Conservation (phyloP, 2,797 vertebrate species). For the Phylloscopus collybita region DNA sequence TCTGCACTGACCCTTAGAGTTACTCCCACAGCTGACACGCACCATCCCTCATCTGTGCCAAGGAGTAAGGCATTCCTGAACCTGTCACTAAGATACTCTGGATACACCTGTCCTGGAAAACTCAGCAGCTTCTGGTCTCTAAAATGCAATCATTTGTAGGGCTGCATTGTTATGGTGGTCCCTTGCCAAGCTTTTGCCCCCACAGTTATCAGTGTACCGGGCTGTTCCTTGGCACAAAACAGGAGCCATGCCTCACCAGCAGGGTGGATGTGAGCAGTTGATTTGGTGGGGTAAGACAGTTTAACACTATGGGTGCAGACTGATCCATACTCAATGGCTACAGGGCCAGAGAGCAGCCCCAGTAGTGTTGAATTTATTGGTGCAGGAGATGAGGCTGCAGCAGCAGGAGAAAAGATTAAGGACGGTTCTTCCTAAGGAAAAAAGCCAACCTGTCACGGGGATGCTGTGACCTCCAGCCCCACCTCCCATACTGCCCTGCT, state of each 20-base stretch:
- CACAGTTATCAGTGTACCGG: not conserved
- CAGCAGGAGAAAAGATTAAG: not conserved
- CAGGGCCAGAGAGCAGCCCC: not conserved
- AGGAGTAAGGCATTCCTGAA: not conserved
- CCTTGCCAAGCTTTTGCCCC: not conserved
- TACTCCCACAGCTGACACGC: not conserved
- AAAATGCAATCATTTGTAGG: not conserved
- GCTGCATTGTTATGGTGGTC: not conserved
- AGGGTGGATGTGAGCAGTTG: not conserved
- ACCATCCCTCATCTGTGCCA: not conserved
- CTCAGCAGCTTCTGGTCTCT: not conserved
- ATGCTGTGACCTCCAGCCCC: not conserved
- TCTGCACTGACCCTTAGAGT: not conserved
- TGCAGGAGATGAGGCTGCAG: not conserved
- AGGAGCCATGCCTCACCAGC: not conserved
- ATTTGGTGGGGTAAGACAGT: not conserved
- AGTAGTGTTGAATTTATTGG: not conserved
- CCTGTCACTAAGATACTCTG: not conserved
- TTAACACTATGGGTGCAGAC: not conserved
- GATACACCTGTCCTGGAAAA: not conserved
- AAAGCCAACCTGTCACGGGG: not conserved
- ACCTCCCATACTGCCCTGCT: fast-evolving
- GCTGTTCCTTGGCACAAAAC: not conserved
- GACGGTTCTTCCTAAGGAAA: not conserved
- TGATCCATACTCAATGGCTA: not conserved